phyloP scores from a whole-genome alignment of 1,140 invertebrate species.

The Anastrepha obliqua region DNA sequence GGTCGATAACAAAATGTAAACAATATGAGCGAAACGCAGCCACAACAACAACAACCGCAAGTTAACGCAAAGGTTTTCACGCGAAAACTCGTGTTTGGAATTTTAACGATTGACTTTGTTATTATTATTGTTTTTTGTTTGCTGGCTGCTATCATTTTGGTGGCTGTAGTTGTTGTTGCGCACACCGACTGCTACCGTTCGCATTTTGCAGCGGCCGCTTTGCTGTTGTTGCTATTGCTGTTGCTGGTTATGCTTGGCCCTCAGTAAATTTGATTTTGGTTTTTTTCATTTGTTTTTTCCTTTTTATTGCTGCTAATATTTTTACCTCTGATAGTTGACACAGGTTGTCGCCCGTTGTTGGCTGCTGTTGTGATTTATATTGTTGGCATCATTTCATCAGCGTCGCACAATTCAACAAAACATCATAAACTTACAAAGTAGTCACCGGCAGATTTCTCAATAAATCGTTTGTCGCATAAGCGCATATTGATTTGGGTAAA shows the following conservation, averaged over 20 bases:
- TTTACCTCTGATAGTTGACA: background rate
- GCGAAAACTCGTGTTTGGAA: slow-evolving; percentile 53
- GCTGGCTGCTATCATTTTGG: background rate
- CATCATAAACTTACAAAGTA: background rate
- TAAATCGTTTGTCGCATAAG: background rate
- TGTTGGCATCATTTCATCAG: slow-evolving; percentile 45
- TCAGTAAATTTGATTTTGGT: slow-evolving; percentile 6
- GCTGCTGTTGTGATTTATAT: slow-evolving; percentile 16
- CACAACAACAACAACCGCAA: background rate
- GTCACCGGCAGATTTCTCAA: slow-evolving; percentile 45
- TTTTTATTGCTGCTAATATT: background rate
- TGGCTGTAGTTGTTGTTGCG: background rate
- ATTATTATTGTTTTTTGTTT: slow-evolving; percentile 10
- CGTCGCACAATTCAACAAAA: background rate
- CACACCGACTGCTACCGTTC: background rate
- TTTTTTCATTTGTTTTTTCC: background rate
- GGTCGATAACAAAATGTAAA: slow-evolving; percentile 43
- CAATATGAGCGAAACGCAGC: background rate
- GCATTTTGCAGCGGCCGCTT: background rate
- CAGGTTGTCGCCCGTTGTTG: background rate
- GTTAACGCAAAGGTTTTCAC: slow-evolving; percentile 46
- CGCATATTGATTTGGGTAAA: slow-evolving; percentile 24
- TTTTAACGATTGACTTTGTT: slow-evolving; percentile 45
- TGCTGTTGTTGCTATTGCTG: background rate
- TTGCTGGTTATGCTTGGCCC: background rate